Evolutionary conservation across 2,797 vertebrate species (phyloP).

Genomic region (Phataginus tetradactyla): DNA sequence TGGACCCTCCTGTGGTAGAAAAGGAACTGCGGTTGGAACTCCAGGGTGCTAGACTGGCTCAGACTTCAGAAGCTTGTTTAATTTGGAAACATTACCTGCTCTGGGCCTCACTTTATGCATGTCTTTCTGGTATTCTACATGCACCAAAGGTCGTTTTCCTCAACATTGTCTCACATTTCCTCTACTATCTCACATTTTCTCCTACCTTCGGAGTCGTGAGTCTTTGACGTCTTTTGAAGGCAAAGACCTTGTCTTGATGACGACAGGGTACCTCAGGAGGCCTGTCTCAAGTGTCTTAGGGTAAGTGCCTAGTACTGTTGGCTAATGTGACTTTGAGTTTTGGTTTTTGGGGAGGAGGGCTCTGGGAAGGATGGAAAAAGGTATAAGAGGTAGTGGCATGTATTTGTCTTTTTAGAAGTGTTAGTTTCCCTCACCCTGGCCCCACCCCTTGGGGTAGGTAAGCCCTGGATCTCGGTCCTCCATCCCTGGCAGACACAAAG

Average conservation of each 20-base stretch:
- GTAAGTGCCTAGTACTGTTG: neutral
- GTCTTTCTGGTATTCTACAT: too few species aligned
- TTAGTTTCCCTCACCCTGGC: neutral
- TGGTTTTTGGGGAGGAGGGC: neutral
- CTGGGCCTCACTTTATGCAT: fast-evolving
- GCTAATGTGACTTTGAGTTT: neutral
- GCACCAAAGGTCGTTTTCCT: neutral
- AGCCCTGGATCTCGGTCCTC: too few species aligned
- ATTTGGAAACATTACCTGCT: neutral
- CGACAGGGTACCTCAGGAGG: neutral
- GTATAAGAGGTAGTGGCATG: neutral
- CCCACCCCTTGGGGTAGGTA: neutral
- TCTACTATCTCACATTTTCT: neutral
- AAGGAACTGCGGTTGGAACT: neutral
- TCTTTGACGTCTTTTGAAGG: neutral
- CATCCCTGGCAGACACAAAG: neutral
- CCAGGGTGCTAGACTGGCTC: neutral
- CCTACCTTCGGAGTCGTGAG: neutral
- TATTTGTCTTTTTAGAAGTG: neutral
- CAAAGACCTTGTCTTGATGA: neutral
- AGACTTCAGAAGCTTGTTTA: neutral
- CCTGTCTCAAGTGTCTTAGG: neutral
- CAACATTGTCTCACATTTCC: too few species aligned
- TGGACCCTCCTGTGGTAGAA: neutral
- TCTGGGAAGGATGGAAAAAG: neutral